Base-by-base conservation (phyloP, 2,797 vertebrate species). In the Muraenolepis orangiensis region DNA sequence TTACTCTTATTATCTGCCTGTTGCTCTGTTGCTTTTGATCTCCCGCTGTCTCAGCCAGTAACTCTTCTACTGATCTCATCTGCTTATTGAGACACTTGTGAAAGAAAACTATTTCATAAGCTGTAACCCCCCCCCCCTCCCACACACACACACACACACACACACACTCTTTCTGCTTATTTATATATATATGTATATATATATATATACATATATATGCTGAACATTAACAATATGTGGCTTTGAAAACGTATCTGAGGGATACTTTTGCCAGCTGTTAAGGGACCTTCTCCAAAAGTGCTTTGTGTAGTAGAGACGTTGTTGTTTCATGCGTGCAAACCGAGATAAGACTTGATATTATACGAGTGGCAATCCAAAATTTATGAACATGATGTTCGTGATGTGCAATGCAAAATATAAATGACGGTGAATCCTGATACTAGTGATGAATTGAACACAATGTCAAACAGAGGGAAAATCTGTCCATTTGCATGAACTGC, bases 401-500 rank as follows among this genome's bases (percentile, higher is more conserved):
- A 81, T 90, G 85, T 89, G 81, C 78, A 72, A 84, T 88, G 89
- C 89, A 91, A 89, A 86, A 87, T 87, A 85, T 81, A 91, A 82
- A 91, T 90, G 82, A 81, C 89, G 87, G 87, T 83, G 84, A 86
- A 85, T 91, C 80, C 77, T 86, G 84, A 93, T 84, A 88, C 82
- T 87, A 90, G 84, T 91, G 88, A 91, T 92, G 89, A 87, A 86
- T 84, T n/a, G n/a, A 89, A 86, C 84, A 83, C 82, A 87, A 84
- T 92, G 92, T 92, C 87, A 87, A n/a, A 90, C 87, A 87, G 81
- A 93, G 86, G 86, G 85, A 84, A 86, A 88, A 90, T 90, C 82
- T 91, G 89, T 94, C 95, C 93, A 93, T 94, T 95, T 96, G 96
- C 96, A 99, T 98, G 98, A 95, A 93, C 93, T 97, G 97, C 96